phyloP scores from a whole-genome alignment of 2,113 vertebrate species.

The Clarias gariepinus region DNA sequence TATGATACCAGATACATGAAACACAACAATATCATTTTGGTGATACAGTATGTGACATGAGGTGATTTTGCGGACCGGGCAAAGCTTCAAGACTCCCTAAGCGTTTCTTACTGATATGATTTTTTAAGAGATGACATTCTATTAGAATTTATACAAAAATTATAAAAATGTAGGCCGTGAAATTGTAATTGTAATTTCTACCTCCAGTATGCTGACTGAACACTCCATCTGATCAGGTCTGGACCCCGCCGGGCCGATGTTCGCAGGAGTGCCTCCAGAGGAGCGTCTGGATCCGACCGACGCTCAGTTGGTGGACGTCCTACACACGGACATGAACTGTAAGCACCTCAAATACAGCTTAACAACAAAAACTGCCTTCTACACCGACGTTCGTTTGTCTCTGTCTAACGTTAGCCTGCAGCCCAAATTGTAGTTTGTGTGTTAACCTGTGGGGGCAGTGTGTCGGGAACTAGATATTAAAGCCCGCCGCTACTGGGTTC shows the following conservation, averaged over 20 bases:
- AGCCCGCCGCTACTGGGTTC: too few species aligned
- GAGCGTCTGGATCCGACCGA: conserved; percentile 81
- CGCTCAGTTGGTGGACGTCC: conserved; percentile 91
- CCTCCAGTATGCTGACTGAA: not conserved
- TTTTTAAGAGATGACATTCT: not conserved
- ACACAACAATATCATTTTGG: not conserved
- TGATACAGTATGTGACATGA: not conserved
- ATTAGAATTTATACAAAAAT: not conserved
- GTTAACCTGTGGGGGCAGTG: too few species aligned
- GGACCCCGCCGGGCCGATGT: conserved; percentile 90
- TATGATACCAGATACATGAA: not conserved
- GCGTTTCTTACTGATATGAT: not conserved
- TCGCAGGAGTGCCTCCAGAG: conserved; percentile 71
- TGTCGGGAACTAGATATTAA: too few species aligned
- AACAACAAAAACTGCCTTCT: too few species aligned
- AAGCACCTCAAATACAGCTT: conserved; percentile 50
- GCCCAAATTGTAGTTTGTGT: too few species aligned
- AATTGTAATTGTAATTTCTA: not conserved
- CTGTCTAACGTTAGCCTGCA: too few species aligned
- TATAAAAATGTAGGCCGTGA: not conserved
- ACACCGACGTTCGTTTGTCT: too few species aligned
- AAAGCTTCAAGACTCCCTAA: not conserved
- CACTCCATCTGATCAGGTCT: conserved; percentile 72
- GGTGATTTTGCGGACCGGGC: too few species aligned
- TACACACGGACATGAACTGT: conserved; percentile 90